Percentiles rank a stretch among this genome's conserved stretches.
phyloP scores from a whole-genome alignment of 1,140 invertebrate species.

The Zelostemma sp. region DNA sequence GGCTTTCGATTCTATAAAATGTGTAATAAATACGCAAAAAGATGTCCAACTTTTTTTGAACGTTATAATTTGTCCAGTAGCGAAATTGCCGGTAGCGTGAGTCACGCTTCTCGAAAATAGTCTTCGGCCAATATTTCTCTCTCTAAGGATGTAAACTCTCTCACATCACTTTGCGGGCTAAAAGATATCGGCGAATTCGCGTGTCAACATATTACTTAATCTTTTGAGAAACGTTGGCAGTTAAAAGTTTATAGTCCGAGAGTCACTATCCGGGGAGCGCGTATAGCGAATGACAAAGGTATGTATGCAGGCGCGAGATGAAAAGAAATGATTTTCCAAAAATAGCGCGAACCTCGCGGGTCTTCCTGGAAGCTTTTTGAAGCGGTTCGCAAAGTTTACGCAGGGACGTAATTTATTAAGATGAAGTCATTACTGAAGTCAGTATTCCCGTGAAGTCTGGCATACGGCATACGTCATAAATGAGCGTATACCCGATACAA shows the following conservation, averaged over 20 bases:
- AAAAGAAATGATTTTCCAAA: constrained; percentile 62
- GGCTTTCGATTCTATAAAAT: too few species aligned
- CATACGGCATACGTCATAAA: constrained; percentile 59
- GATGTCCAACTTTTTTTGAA: not conserved
- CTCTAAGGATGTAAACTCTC: not conserved
- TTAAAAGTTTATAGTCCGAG: constrained; percentile 35
- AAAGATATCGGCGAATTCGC: constrained; percentile 30
- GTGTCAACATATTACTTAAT: constrained; percentile 46
- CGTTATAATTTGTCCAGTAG: not conserved
- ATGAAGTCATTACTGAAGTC: constrained; percentile 61
- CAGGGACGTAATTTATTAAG: constrained; percentile 64
- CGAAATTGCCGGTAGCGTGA: not conserved
- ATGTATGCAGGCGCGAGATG: constrained; percentile 38
- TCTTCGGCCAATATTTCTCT: not conserved
- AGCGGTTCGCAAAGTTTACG: constrained; percentile 55
- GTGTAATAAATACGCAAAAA: not conserved
- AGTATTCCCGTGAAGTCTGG: constrained; percentile 51
- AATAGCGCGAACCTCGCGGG: constrained; percentile 52
- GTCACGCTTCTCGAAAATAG: not conserved
- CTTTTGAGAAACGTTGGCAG: constrained; percentile 38
- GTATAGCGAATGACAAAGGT: constrained; percentile 46
- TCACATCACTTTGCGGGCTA: constrained; percentile 5
- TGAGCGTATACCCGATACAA: constrained; percentile 53
- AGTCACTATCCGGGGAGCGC: constrained; percentile 1
- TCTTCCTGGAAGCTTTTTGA: constrained; percentile 66